Conservation (phyloP, 2,888 invertebrate species). For the Agapostemon virescens region DNA sequence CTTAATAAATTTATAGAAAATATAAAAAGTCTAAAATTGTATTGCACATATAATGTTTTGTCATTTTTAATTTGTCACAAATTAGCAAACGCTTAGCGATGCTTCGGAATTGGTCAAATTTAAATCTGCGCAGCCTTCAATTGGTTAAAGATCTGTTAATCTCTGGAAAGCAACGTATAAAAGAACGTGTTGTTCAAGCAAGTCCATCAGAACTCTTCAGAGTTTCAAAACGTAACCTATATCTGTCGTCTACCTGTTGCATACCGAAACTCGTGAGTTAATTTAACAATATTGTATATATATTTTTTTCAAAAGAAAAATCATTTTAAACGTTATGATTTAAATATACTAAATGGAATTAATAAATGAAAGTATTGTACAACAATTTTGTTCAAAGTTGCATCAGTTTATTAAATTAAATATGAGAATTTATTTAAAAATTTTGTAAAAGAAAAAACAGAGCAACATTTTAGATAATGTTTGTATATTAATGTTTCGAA, state of each 20-base stretch:
- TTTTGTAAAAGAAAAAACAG: background rate
- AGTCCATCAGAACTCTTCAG: constrained; percentile 47
- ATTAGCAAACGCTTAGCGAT: constrained; percentile 51
- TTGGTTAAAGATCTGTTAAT: constrained; percentile 67
- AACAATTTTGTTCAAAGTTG: background rate
- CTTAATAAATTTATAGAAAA: background rate
- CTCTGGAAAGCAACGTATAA: constrained; percentile 47
- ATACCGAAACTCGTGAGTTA: constrained; percentile 64
- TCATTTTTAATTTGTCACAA: background rate
- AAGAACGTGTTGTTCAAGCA: constrained; percentile 48
- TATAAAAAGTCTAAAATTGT: background rate
- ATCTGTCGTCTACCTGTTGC: constrained; percentile 60
- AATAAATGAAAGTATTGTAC: background rate
- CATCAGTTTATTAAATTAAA: background rate
- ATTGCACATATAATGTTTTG: background rate
- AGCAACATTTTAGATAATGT: background rate
- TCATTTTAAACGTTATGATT: background rate
- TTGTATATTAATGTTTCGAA: background rate
- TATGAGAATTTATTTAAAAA: background rate
- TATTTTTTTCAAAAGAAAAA: background rate
- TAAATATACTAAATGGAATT: background rate
- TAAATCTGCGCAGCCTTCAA: constrained; percentile 68
- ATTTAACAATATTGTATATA: background rate
- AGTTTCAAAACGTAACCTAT: constrained; percentile 39
- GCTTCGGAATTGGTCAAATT: constrained; percentile 62